Percentiles rank a stretch among this genome's conserved stretches.
Conservation (phyloP, 2,113 vertebrate species). For the Collichthys lucidus region DNA sequence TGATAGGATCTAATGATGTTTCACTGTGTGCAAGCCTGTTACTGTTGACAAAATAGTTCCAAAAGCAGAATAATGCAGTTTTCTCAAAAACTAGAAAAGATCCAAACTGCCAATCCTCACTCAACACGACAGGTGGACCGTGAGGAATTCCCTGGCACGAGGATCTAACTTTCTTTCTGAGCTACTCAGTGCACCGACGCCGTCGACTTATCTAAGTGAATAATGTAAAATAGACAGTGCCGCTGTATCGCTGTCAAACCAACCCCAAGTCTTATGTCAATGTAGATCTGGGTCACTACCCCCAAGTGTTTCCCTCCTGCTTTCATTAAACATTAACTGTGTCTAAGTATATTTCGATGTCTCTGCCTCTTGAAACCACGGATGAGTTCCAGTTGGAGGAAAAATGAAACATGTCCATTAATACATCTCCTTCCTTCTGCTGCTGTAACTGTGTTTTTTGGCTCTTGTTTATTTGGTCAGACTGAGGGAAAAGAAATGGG, state of each 20-base stretch:
- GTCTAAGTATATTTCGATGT: constrained; percentile 83
- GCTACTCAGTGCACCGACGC: constrained; percentile 9
- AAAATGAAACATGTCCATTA: constrained; percentile 49
- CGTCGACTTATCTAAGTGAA: constrained; percentile 63
- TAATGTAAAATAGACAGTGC: constrained; percentile 67
- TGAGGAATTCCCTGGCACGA: constrained; percentile 36
- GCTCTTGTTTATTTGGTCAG: constrained; percentile 10
- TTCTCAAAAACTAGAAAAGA: neutral
- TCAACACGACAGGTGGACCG: neutral
- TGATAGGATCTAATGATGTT: neutral
- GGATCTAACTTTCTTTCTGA: constrained; percentile 14
- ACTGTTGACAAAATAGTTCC: neutral
- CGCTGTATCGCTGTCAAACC: constrained; percentile 70
- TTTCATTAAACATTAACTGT: constrained; percentile 82
- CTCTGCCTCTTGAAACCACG: constrained; percentile 62
- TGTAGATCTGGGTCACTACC: constrained; percentile 81
- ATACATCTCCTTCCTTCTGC: constrained; percentile 15
- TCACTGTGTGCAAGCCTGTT: neutral
- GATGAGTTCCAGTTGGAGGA: constrained; percentile 54
- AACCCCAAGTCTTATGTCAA: constrained; percentile 59
- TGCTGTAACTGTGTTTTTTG: constrained; percentile 25
- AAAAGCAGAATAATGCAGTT: neutral
- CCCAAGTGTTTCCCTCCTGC: constrained; percentile 66
- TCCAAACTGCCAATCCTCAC: neutral
- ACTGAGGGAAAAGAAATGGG: constrained; percentile 3